Evolutionary conservation across 2,888 invertebrate species (phyloP).

Genomic region (Orthosia cruda): DNA sequence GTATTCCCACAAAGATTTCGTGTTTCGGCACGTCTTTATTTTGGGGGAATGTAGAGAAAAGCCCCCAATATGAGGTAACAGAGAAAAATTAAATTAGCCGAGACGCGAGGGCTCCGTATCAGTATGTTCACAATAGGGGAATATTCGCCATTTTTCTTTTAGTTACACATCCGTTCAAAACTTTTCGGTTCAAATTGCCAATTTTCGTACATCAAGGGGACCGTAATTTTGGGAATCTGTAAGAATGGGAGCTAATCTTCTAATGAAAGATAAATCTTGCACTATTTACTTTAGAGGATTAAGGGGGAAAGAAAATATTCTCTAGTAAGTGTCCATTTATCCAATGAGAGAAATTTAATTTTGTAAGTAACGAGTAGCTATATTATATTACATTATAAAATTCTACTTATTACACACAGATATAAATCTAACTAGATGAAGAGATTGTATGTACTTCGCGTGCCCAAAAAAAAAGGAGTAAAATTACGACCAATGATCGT

Average conservation of each 20-base stretch:
- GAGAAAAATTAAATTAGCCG: conserved; percentile 70
- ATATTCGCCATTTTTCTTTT: conserved; percentile 75
- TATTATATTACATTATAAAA: too few relatives aligned
- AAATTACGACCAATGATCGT: too few relatives aligned
- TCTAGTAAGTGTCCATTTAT: background rate
- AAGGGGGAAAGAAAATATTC: conserved; percentile 11
- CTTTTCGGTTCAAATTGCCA: conserved; percentile 69
- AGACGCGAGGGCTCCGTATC: conserved; percentile 64
- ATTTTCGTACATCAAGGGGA: conserved; percentile 68
- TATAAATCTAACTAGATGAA: too few relatives aligned
- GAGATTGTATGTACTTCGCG: too few relatives aligned
- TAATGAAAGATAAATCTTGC: conserved; percentile 64
- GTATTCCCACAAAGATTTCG: conserved; percentile 53
- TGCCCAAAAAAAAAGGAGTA: too few relatives aligned
- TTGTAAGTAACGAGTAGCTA: too few relatives aligned
- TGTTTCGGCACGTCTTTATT: conserved; percentile 63
- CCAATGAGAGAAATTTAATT: conserved; percentile 1
- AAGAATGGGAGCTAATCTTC: conserved; percentile 63
- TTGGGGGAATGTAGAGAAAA: conserved; percentile 57
- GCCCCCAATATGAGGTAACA: conserved; percentile 60
- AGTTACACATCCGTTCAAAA: conserved; percentile 67
- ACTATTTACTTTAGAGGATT: conserved; percentile 1
- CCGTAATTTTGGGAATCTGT: conserved; percentile 55
- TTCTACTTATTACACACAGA: too few relatives aligned
- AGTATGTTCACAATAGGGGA: conserved; percentile 66